phyloP scores from a whole-genome alignment of 2,888 invertebrate species.

The Nasonia oneida region DNA sequence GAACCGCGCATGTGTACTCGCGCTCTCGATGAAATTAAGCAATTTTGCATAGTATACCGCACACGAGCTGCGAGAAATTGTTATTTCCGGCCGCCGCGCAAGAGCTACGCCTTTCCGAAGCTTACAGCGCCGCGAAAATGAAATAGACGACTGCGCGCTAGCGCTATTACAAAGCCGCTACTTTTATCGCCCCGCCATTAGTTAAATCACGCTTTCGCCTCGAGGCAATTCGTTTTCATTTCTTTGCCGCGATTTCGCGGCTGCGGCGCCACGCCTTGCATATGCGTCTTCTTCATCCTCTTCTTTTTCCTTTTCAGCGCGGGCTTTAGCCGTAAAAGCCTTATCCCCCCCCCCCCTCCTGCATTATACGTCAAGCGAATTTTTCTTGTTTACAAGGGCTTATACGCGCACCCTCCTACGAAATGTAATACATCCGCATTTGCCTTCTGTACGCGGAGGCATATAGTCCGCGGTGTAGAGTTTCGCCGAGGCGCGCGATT shows the following conservation, averaged over 20 bases:
- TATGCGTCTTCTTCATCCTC: not conserved
- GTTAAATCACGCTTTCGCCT: slow-evolving; percentile 59
- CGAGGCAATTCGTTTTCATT: slow-evolving; percentile 64
- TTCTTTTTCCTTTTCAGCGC: not conserved
- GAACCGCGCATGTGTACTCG: slow-evolving; percentile 13
- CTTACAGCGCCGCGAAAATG: not conserved
- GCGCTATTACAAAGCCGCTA: slow-evolving; percentile 4
- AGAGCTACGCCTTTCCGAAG: not conserved
- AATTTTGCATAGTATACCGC: not conserved
- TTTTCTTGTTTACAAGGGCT: slow-evolving; percentile 6
- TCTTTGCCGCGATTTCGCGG: slow-evolving; percentile 49
- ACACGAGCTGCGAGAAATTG: not conserved
- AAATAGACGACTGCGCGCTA: slow-evolving; percentile 30
- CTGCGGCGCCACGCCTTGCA: slow-evolving; percentile 24
- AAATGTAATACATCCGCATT: not conserved
- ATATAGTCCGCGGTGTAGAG: not conserved
- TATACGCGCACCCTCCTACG: not conserved
- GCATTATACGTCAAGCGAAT: not conserved
- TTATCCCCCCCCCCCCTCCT: not conserved
- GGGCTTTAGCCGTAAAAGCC: slow-evolving; percentile 7
- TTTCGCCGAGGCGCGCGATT: not conserved
- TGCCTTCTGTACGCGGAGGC: not conserved
- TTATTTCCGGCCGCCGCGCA: not conserved
- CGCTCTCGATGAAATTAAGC: not conserved
- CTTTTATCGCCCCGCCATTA: slow-evolving; percentile 43